Percentiles rank a stretch among this genome's conserved stretches.
phyloP scores from a whole-genome alignment of 2,888 invertebrate genomes.

The Cecidostiba fungosa region DNA sequence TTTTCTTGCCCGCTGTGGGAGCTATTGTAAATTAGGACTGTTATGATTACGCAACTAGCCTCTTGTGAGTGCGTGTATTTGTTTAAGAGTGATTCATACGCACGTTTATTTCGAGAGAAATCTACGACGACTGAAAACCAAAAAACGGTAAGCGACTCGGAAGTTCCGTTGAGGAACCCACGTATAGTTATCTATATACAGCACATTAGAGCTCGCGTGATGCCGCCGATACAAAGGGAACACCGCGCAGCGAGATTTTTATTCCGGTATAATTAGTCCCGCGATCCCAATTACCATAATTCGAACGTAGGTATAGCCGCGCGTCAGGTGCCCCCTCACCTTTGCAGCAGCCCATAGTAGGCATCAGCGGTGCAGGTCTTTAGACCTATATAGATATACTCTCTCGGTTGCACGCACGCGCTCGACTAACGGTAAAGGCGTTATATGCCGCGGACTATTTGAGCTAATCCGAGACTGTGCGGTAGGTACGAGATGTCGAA shows the following conservation, averaged over 20 bases:
- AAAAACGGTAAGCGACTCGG: not conserved
- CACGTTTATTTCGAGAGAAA: not conserved
- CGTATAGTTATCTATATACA: not conserved
- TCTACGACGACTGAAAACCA: too few relatives aligned
- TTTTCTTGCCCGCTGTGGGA: not conserved
- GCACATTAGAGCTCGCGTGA: not conserved
- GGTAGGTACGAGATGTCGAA: conserved; percentile 1
- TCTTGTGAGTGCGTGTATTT: not conserved
- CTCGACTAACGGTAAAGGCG: conserved; percentile 51
- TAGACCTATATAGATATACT: not conserved
- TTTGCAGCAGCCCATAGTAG: not conserved
- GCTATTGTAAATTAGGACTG: conserved; percentile 3
- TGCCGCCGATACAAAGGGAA: not conserved
- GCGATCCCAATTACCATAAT: conserved; percentile 59
- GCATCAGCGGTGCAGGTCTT: not conserved
- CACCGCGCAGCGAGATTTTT: conserved; percentile 10
- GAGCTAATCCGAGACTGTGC: conserved; percentile 17
- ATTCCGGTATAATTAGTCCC: conserved; percentile 52
- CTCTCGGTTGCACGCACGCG: not conserved
- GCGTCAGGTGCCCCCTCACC: conserved; percentile 59
- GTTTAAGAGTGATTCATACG: not conserved
- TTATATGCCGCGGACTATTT: conserved; percentile 13
- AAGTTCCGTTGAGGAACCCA: not conserved
- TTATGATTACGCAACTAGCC: conserved; percentile 1
- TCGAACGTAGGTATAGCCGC: conserved; percentile 37